Base-by-base conservation (phyloP, 1,140 invertebrate species). In the Listronotus bonariensis region DNA sequence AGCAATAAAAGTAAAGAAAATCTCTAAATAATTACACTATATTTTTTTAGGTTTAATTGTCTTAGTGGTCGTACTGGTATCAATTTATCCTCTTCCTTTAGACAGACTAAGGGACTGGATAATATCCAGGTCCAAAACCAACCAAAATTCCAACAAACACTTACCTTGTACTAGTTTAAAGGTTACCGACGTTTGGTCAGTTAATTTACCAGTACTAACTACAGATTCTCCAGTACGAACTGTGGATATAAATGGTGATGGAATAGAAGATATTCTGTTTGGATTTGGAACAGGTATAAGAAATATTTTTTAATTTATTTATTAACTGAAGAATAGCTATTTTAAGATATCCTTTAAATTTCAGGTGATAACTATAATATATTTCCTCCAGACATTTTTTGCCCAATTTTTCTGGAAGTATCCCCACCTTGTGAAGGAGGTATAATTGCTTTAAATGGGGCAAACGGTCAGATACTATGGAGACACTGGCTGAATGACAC, bases 221-320 rank as follows among this genome's bases (percentile, higher is more conserved):
- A 90, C 90, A 8, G 91, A 93, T 79, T 87, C 90, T 36, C 85
- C 91, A 0, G 79, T 94, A 42, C 80, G 89, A 67, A 81, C 86
- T 46, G 78, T 86, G 20, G 90, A 94, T 79, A 82, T 93, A 0
- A 91, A 93, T 80, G 74, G 79, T 8, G 92, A 95, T 81, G 85
- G 83, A 31, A 72, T 90, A 17, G 80, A 87, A 34, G 92, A 95
- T 79, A 82, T 93, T 38, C 84, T 94, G 52, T 81, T 93, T 46
- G 91, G 91, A 66, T 94, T 89, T 78, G 89, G 88, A 45, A 91
- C 91, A 79, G 89, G 90, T 91, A 65, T 31, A 26, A 26, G 20
- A 26, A 26, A 26, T 3, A 26, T 5, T 26, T 26, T 26, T 1
- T 26, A 3, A 26, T 26, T 26, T 26, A 26, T 26, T 26, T 26